These are phyloP conservation scores for Ditylenchus dipsaci DNA, from an alignment of 1,140 invertebrate species.

Conservation along the genomic window DNA sequence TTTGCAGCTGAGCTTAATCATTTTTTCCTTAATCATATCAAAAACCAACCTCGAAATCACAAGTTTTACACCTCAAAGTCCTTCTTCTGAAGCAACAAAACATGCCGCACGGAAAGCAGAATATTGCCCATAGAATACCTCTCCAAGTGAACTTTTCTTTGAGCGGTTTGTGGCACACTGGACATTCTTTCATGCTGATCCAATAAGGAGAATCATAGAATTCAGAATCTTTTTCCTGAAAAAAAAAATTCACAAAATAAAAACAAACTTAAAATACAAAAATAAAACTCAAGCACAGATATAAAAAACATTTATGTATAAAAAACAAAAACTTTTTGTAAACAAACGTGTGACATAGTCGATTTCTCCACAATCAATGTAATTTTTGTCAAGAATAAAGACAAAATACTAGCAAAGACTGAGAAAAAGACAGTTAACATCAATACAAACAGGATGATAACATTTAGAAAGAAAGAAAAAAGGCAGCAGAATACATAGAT, in stretches of 20 bases:
- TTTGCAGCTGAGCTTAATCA: neutral
- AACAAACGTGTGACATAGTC: neutral
- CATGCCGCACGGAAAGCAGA: slow-evolving; percentile 52
- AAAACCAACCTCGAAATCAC: slow-evolving; percentile 42
- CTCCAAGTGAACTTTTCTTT: slow-evolving; percentile 41
- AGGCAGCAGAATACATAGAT: neutral
- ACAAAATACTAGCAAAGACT: neutral
- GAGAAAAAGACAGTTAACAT: neutral
- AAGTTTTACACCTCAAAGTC: slow-evolving; percentile 30
- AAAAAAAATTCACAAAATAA: no score
- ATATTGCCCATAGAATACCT: slow-evolving; percentile 45
- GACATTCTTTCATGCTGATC: slow-evolving; percentile 13
- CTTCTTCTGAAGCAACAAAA: slow-evolving; percentile 44
- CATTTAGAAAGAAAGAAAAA: neutral
- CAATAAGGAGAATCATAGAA: no score
- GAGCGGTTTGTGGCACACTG: slow-evolving; percentile 24
- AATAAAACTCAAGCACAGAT: neutral
- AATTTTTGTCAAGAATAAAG: neutral
- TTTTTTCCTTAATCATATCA: neutral
- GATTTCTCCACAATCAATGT: no score
- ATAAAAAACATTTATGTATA: neutral
- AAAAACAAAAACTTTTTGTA: neutral
- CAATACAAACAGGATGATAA: neutral
- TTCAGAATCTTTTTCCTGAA: no score
- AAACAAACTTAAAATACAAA: no score